Conservation (phyloP, 2,888 invertebrate genomes). For the Dendrolimus houi region DNA sequence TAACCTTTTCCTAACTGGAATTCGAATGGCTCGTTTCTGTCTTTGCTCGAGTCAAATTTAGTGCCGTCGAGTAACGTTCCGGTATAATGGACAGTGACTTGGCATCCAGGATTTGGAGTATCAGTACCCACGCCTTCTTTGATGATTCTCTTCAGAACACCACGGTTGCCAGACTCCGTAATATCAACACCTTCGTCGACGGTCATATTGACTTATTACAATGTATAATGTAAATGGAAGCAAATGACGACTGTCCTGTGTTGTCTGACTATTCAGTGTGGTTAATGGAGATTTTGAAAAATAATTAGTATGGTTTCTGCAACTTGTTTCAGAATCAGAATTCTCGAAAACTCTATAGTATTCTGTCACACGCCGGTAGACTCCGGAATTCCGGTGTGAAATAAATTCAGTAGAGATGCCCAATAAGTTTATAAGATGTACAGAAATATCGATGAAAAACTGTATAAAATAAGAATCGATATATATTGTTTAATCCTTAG, state of each 20-base stretch:
- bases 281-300: no score
- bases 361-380: no score
- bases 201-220: slow-evolving; percentile 35
- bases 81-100: slow-evolving; percentile 88
- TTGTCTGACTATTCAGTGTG: no score
- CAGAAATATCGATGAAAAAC: no score
- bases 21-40: slow-evolving; percentile 88
- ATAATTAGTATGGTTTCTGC: no score
- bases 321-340: no score
- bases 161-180: slow-evolving; percentile 76
- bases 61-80: slow-evolving; percentile 92
- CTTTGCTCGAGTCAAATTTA: slow-evolving; percentile 94
- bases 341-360: no score
- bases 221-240: neutral
- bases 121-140: slow-evolving; percentile 86
- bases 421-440: no score
- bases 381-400: no score
- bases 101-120: slow-evolving; percentile 81
- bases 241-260: neutral
- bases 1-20: slow-evolving; percentile 92
- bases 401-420: no score
- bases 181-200: slow-evolving; percentile 65
- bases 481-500: no score
- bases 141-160: slow-evolving; percentile 86
- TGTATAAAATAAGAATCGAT: no score